Evolutionary conservation across 2,888 invertebrate genomes (phyloP).

Genomic region (Exocentrus adspersus): DNA sequence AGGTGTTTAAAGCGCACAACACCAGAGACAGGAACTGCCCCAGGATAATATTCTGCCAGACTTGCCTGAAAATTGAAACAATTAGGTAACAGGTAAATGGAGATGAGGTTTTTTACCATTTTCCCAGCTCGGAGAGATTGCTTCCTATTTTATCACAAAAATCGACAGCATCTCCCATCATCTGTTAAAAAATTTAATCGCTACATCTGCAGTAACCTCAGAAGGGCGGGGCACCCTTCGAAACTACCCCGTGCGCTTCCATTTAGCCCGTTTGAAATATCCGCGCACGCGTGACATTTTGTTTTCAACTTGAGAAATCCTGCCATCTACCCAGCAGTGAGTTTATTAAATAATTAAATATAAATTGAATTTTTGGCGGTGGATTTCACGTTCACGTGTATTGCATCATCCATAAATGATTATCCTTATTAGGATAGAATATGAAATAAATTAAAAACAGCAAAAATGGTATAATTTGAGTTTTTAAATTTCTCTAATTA

Average conservation of each 20-base stretch:
- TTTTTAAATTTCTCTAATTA: no score
- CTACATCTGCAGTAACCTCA: constrained; percentile 34
- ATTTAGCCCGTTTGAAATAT: constrained; percentile 34
- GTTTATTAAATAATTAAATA: no score
- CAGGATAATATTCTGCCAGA: constrained; percentile 77
- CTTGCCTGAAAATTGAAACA: constrained; percentile 65
- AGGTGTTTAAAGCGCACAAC: constrained; percentile 79
- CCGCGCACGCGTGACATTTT: constrained; percentile 41
- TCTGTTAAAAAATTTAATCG: constrained; percentile 40
- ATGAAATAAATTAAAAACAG: no score
- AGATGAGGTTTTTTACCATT: constrained; percentile 69
- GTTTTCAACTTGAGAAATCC: no score
- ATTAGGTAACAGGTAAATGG: not conserved
- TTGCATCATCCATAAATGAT: no score
- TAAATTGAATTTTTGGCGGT: no score
- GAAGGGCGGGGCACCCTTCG: constrained; percentile 52
- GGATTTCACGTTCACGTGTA: no score
- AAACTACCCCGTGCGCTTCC: constrained; percentile 23
- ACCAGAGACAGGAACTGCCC: constrained; percentile 81
- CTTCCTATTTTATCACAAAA: constrained; percentile 75
- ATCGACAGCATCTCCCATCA: constrained; percentile 60
- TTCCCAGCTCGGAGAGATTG: constrained; percentile 75
- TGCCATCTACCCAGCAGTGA: no score
- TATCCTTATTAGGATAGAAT: no score
- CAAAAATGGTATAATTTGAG: no score